A percentile compares a stretch with the other conserved stretches of the same genome.
These are phyloP conservation scores for Lysiphlebus fabarum DNA, from an alignment of 1,140 invertebrate genomes.

Conservation along the genomic window DNA sequence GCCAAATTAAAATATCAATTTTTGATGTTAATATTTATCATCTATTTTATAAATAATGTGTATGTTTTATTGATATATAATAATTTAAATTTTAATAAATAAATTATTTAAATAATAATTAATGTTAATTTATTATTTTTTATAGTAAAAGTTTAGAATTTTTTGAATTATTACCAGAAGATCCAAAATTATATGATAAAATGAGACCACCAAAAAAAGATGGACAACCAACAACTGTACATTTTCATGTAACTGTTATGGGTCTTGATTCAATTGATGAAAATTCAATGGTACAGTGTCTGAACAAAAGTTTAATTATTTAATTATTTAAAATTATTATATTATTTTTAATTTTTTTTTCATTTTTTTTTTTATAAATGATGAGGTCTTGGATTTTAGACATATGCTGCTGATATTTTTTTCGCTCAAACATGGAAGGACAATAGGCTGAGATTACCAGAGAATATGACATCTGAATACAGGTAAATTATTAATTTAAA, in stretches of 20 bases:
- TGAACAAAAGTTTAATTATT: not conserved
- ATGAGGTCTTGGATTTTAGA: constrained; percentile 53
- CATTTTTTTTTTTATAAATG: constrained; percentile 7
- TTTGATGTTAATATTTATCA: constrained; percentile 33
- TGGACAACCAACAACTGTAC: constrained; percentile 79
- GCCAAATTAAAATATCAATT: constrained; percentile 38
- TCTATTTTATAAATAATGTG: constrained; percentile 28
- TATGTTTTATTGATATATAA: constrained; percentile 30
- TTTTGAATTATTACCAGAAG: constrained; percentile 79
- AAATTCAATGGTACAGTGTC: constrained; percentile 78
- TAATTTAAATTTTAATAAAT: constrained; percentile 3
- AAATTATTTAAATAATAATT: too few relatives aligned
- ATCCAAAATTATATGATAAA: constrained; percentile 83
- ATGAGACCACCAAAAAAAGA: constrained; percentile 86
- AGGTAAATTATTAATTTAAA: constrained; percentile 51
- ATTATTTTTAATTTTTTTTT: constrained; percentile 4
- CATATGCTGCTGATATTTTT: constrained; percentile 86
- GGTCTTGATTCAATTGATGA: constrained; percentile 89
- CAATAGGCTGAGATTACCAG: constrained; percentile 77
- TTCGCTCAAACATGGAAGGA: constrained; percentile 92
- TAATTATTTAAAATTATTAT: too few relatives aligned
- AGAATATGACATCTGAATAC: constrained; percentile 90
- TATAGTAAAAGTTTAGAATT: constrained; percentile 73
- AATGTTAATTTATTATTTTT: constrained; percentile 30
- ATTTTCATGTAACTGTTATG: constrained; percentile 91